Evolutionary conservation across 2,888 invertebrate species (phyloP).

Genomic region (Tanytarsus gracilentus): DNA sequence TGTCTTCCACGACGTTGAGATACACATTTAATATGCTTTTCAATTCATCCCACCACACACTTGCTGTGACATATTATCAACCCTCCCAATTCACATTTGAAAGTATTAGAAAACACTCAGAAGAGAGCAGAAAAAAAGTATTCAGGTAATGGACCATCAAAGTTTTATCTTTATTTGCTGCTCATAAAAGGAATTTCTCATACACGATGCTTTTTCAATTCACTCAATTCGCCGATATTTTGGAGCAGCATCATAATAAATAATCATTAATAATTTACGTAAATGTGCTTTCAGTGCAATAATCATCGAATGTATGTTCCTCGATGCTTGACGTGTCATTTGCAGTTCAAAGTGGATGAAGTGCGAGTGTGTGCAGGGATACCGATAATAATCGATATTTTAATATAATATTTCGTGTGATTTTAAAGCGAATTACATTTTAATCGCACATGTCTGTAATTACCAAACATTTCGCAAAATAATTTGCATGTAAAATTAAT

Average conservation of each 20-base stretch:
- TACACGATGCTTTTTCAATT: not conserved
- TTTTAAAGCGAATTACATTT: too few species aligned
- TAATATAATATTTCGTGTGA: too few species aligned
- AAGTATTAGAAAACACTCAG: slow-evolving; percentile 1
- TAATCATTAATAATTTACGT: slow-evolving; percentile 16
- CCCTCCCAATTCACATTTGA: not conserved
- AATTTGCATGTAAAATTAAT: too few species aligned
- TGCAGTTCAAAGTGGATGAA: not conserved
- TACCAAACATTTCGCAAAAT: too few species aligned
- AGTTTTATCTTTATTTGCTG: slow-evolving; percentile 21
- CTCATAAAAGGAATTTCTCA: not conserved
- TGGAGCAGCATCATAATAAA: slow-evolving; percentile 16
- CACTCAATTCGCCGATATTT: not conserved
- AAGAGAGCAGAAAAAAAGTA: not conserved
- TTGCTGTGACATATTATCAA: too few species aligned
- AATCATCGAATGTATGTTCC: slow-evolving; percentile 9
- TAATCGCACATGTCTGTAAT: too few species aligned
- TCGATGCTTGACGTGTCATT: not conserved
- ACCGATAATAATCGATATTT: not conserved
- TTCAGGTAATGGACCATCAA: slow-evolving; percentile 27
- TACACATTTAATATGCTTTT: too few species aligned
- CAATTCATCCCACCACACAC: too few species aligned
- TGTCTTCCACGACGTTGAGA: too few species aligned
- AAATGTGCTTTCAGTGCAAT: slow-evolving; percentile 19
- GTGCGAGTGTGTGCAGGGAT: not conserved